Percentiles rank a stretch among this genome's conserved stretches.
Conservation (phyloP, 2,113 vertebrate species). For the Strix uralensis region DNA sequence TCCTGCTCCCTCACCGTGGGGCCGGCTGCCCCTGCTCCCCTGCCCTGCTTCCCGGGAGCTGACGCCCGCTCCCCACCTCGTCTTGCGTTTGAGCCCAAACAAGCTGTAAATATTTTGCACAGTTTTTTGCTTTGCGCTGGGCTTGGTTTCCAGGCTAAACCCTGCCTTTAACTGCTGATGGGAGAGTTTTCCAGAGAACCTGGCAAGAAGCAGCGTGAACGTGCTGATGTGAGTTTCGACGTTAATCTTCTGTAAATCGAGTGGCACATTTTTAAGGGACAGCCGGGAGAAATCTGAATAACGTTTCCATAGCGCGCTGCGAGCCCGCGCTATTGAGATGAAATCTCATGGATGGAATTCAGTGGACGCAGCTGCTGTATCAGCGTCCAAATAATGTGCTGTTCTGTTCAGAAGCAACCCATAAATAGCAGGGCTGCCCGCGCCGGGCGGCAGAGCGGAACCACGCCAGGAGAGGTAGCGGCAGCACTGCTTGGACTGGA, state of each 20-base stretch:
- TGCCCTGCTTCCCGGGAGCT: background rate
- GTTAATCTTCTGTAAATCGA: conserved; percentile 62
- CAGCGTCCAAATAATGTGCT: conserved; percentile 83
- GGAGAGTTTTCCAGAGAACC: conserved; percentile 52
- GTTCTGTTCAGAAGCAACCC: conserved; percentile 79
- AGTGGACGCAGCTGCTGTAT: conserved; percentile 83
- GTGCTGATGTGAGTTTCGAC: conserved; percentile 53
- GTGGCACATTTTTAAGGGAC: conserved; percentile 9
- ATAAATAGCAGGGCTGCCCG: conserved; percentile 78
- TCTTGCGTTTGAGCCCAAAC: background rate
- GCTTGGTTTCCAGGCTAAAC: background rate
- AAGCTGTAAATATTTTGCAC: background rate
- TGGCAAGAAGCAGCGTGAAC: conserved; percentile 61
- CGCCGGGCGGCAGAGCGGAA: background rate
- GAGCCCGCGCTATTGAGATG: conserved; percentile 77
- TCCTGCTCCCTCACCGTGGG: background rate
- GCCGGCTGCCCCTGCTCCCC: background rate
- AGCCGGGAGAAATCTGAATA: background rate
- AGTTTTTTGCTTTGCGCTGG: background rate
- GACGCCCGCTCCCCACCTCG: accelerated
- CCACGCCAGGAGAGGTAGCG: background rate
- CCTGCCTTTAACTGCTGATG: conserved; percentile 52
- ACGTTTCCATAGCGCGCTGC: background rate
- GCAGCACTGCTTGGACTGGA: background rate
- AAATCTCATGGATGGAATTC: conserved; percentile 78